A percentile compares a stretch with the other conserved stretches of the same genome.
These are phyloP conservation scores for Ataeniobius toweri DNA, from an alignment of 2,797 vertebrate genomes.

Conservation along the genomic window DNA sequence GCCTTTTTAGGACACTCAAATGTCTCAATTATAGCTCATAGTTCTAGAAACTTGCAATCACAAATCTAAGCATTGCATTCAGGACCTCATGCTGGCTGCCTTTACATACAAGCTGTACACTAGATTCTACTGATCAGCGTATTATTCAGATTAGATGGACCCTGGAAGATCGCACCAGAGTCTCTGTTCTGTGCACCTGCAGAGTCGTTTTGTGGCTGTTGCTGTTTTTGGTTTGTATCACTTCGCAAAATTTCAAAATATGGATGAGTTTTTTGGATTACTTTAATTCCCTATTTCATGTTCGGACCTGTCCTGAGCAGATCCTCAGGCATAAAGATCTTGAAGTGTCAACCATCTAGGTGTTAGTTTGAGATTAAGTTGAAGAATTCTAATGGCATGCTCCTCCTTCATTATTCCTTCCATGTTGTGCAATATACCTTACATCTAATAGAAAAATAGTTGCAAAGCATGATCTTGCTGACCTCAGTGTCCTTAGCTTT, in stretches of 20 bases:
- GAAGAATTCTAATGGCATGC: neutral
- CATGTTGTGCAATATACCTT: neutral
- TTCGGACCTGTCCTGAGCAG: neutral
- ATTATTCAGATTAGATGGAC: neutral
- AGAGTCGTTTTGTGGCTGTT: neutral
- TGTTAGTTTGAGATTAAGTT: neutral
- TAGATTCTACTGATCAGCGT: neutral
- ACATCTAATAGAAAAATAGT: neutral
- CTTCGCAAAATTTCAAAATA: neutral
- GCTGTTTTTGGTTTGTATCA: neutral
- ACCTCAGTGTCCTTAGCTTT: neutral
- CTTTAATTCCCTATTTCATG: neutral
- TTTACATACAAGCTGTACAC: neutral
- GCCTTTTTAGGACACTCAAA: neutral
- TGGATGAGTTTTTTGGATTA: neutral
- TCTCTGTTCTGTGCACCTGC: neutral
- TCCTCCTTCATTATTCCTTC: neutral
- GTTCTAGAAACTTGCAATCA: neutral
- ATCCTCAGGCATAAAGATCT: neutral
- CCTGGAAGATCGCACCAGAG: neutral
- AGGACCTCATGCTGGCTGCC: neutral
- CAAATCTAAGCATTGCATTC: neutral
- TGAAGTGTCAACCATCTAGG: neutral
- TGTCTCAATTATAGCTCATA: neutral
- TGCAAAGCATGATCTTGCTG: neutral